Evolutionary conservation across 2,888 invertebrate genomes (phyloP), one percentile per base, ranked within the genome.

Genomic region (Chrysodeixis includens): DNA sequence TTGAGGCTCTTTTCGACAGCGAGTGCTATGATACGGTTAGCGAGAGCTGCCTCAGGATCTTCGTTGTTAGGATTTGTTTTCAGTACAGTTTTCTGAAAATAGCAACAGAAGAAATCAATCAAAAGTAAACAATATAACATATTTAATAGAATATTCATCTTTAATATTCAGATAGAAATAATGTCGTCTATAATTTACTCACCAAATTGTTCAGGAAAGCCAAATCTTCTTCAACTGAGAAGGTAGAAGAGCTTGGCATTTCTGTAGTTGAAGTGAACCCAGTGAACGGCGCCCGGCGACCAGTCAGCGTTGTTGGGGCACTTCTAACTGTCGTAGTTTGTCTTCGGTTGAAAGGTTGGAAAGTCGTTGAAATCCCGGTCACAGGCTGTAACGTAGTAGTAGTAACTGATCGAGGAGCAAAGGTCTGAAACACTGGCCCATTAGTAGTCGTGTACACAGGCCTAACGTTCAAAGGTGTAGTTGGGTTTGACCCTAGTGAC

Each of bases 151-250:
- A 26, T 26, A 26, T 26, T 26, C 26, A n/a, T n/a, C n/a, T n/a
- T n/a, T 46, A 32, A 35, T 30, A 22, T 60, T 32, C 16, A 56
- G 9, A 35, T 18, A 9, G n/a, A 44, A 30, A 46, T 10, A 57
- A 12, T 30, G 1, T 46, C 40, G 12, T 12, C 2, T 12, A 35
- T 2, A 35, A 1, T 4, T 35, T 1, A 79, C 90, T 88, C 92
- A 96, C 96, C 95, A 96, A 90, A 76, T 96, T 96, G 81, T 96
- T 95, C 22, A 96, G 86, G 83, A 96, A 96, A 46, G 93, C 95
- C 72, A 96, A 88, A 84, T 96, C 96, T 71, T 96, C 96, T 88
- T 93, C 85, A 62, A 94, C 93, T 14, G 95, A 93, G 82, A 93
- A 95, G 14, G 95, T 95, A 6, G 95, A 94, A 58, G 92, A 90